These are phyloP conservation scores for Sclerurus mexicanus DNA, from an alignment of 2,113 vertebrate genomes.

Conservation along the genomic window DNA sequence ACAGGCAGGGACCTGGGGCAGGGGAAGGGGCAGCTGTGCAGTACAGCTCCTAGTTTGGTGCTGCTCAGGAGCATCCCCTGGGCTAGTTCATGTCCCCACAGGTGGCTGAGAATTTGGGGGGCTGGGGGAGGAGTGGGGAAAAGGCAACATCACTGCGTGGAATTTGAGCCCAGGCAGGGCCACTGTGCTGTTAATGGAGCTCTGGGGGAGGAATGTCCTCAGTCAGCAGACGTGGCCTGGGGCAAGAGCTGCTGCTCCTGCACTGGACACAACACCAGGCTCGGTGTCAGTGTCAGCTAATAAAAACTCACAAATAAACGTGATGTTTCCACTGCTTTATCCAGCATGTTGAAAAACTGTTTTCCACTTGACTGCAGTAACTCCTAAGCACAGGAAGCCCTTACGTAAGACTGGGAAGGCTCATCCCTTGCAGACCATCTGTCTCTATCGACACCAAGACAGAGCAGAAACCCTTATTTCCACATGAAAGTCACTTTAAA, in stretches of 20 bases:
- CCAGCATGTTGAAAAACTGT: background rate
- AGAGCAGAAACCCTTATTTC: background rate
- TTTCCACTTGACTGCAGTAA: background rate
- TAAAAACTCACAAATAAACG: background rate
- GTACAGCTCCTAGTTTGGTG: background rate
- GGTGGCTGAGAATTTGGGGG: background rate
- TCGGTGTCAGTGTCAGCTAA: background rate
- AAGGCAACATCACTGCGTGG: background rate
- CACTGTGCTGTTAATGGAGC: background rate
- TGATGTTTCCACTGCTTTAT: background rate
- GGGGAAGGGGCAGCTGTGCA: background rate
- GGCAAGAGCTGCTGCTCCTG: background rate
- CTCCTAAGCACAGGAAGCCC: background rate
- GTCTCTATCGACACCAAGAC: background rate
- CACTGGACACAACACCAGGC: background rate
- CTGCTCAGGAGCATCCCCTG: background rate
- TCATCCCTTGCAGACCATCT: background rate
- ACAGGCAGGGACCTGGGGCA: background rate
- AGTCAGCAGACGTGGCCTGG: background rate
- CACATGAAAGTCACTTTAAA: rapidly evolving
- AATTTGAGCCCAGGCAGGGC: background rate
- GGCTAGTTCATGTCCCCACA: background rate
- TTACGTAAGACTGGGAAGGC: background rate
- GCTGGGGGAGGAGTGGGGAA: too few species aligned
- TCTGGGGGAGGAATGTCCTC: background rate